These are phyloP conservation scores for Petaurus breviceps DNA, from an alignment of 2,113 vertebrate species.

Conservation along the genomic window DNA sequence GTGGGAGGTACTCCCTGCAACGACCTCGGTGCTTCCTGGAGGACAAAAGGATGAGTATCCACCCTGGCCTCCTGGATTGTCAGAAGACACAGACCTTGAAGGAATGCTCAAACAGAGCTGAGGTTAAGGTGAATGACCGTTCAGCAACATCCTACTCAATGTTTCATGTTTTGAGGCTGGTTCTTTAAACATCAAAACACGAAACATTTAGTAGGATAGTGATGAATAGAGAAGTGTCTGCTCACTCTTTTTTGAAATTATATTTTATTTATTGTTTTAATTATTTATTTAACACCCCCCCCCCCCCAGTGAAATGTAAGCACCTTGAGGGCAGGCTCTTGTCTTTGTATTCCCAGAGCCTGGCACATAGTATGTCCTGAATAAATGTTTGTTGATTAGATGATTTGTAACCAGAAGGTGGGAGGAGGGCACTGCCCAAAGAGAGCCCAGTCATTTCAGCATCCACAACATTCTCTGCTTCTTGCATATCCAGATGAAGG, in stretches of 20 bases:
- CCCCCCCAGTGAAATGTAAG: background rate
- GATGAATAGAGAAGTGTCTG: background rate
- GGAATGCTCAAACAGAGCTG: no score
- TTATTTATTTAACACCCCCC: background rate
- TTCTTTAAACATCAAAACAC: background rate
- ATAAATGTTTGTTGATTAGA: background rate
- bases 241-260: background rate
- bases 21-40: background rate
- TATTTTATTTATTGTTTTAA: background rate
- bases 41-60: background rate
- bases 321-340: background rate
- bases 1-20: background rate
- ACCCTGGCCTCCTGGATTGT: background rate
- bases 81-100: background rate
- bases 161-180: background rate
- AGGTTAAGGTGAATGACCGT: background rate
- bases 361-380: background rate
- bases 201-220: no score
- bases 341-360: background rate
- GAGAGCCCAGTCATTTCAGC: background rate
- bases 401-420: background rate
- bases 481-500: background rate
- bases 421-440: background rate
- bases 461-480: background rate
- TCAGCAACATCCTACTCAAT: background rate